A percentile compares a stretch with the other conserved stretches of the same genome.
Conservation (phyloP, 1,140 invertebrate genomes). For the Wasmannia auropunctata region DNA sequence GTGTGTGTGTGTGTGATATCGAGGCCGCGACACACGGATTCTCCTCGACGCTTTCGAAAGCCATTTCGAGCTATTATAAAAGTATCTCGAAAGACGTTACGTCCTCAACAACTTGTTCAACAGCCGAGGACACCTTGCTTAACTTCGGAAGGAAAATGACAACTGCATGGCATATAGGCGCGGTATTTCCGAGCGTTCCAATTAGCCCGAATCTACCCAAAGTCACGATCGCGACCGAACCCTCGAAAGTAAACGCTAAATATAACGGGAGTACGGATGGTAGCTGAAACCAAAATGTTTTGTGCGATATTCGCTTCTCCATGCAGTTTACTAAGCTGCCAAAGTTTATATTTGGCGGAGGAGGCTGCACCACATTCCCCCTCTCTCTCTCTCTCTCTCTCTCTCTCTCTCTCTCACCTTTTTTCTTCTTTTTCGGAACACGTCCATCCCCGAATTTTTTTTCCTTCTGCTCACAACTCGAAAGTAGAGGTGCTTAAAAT, state of each 20-base stretch:
- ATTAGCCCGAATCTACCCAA: background rate
- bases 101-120: background rate
- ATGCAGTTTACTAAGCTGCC: slow-evolving; percentile 37
- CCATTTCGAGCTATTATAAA: background rate
- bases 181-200: background rate
- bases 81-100: background rate
- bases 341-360: slow-evolving; percentile 71
- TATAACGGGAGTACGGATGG: slow-evolving; percentile 17
- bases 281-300: slow-evolving; percentile 7
- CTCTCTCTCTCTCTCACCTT: slow-evolving; percentile 25
- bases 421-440: slow-evolving; percentile 31
- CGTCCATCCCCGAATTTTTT: slow-evolving; percentile 12
- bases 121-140: background rate
- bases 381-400: slow-evolving; percentile 15
- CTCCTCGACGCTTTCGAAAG: slow-evolving; percentile 39
- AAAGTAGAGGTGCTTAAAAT: slow-evolving; percentile 76
- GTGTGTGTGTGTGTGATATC: too few species aligned
- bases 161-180: background rate
- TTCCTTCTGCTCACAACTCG: slow-evolving; percentile 41
- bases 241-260: slow-evolving; percentile 38
- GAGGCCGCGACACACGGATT: slow-evolving; percentile 35
- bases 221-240: slow-evolving; percentile 36
- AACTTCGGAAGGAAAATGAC: background rate
- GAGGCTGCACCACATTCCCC: slow-evolving; percentile 15
- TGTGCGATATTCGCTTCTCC: slow-evolving; percentile 43